Percentiles rank a stretch among this genome's conserved stretches.
Conservation (phyloP, 2,113 vertebrate species). For the Sinocyclocheilus anophthalmus region DNA sequence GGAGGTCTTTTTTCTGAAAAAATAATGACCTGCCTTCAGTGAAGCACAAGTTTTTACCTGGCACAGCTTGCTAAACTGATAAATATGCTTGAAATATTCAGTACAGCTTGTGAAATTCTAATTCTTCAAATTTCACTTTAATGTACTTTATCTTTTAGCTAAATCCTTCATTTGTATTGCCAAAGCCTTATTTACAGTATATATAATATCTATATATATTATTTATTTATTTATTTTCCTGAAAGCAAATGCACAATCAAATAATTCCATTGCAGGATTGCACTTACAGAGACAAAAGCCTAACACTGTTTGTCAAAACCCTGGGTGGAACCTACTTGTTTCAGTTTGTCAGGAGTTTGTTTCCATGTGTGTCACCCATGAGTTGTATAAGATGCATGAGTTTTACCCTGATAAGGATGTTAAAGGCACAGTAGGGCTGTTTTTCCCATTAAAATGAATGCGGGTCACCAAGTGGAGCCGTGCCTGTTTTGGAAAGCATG, state of each 20-base stretch:
- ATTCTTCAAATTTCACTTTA: not conserved
- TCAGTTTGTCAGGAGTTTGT: conserved; percentile 40
- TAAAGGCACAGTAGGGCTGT: not conserved
- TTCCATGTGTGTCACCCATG: conserved; percentile 45
- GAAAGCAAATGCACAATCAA: not conserved
- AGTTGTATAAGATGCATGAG: conserved; percentile 65
- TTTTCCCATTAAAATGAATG: conserved; percentile 24
- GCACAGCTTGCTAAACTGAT: not conserved
- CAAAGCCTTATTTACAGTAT: too few species aligned
- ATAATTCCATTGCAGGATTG: not conserved
- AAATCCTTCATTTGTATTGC: too few species aligned
- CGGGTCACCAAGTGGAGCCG: not conserved
- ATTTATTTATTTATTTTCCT: too few species aligned
- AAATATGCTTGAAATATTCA: not conserved
- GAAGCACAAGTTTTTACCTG: not conserved
- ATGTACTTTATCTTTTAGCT: not conserved
- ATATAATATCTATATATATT: too few species aligned
- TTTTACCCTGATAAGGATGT: conserved; percentile 32
- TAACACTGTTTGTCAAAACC: conserved; percentile 12
- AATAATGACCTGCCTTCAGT: not conserved
- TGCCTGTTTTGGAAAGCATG: conserved; percentile 35
- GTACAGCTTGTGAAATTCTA: not conserved
- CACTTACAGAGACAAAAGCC: conserved; percentile 34
- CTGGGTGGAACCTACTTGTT: conserved; percentile 36
- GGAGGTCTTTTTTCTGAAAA: not conserved